Evolutionary conservation across 2,888 invertebrate species (phyloP).

Genomic region (Parnassius apollo): DNA sequence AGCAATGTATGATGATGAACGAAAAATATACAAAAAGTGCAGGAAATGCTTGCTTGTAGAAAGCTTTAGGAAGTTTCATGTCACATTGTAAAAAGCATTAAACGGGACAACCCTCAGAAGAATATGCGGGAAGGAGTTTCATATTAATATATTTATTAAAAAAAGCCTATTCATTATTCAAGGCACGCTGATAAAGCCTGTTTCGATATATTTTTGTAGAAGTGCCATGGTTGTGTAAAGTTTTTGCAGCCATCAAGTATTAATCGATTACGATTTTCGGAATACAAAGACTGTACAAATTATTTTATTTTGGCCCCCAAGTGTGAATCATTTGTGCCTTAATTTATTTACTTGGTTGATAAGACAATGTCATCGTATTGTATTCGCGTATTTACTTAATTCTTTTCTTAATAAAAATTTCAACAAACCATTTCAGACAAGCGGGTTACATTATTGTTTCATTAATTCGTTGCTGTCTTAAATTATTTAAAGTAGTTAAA

Average conservation of each 20-base stretch:
- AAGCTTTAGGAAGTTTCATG: constrained; percentile 36
- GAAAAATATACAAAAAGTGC: background rate
- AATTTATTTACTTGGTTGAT: constrained; percentile 40
- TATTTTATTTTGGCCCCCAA: constrained; percentile 25
- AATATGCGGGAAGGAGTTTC: constrained; percentile 14
- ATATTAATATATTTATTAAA: constrained; percentile 10
- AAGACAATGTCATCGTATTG: constrained; percentile 45
- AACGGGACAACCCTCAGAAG: constrained; percentile 11
- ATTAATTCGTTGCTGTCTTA: constrained; percentile 10
- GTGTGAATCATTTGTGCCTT: constrained; percentile 41
- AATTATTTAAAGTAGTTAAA: constrained; percentile 8
- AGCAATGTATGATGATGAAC: constrained; percentile 13
- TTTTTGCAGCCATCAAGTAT: constrained; percentile 15
- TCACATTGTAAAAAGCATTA: constrained; percentile 27
- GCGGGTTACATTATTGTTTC: constrained; percentile 9
- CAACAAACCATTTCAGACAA: constrained; percentile 14
- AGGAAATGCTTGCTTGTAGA: constrained; percentile 25
- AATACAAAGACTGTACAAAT: constrained; percentile 16
- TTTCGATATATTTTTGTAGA: constrained; percentile 16
- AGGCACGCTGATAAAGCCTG: constrained; percentile 14
- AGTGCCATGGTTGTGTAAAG: constrained; percentile 16
- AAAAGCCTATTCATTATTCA: constrained; percentile 18
- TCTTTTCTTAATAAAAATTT: constrained; percentile 23
- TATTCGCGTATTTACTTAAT: constrained; percentile 17
- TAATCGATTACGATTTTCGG: constrained; percentile 25